These are phyloP conservation scores for Macrosiphum euphorbiae DNA, from an alignment of 2,888 invertebrate species.

Conservation along the genomic window DNA sequence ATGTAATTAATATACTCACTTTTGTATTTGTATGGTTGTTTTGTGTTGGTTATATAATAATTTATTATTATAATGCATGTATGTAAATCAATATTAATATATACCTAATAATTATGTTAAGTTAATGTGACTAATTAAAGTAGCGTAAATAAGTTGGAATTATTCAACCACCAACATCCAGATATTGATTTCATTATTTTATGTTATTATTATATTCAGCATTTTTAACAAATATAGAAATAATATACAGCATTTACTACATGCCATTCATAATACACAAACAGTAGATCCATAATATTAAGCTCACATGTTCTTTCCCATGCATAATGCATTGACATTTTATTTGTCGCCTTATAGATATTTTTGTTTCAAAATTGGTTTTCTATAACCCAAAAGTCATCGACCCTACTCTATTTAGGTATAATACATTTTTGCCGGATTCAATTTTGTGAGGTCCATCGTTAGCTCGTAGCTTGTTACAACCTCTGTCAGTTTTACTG, in stretches of 20 bases:
- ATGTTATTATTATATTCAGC: not conserved
- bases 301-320: not conserved
- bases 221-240: not conserved
- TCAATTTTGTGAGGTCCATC: not conserved
- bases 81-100: not conserved
- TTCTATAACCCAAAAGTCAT: not conserved
- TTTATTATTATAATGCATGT: not conserved
- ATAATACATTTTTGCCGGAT: not conserved
- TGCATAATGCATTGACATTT: not conserved
- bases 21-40: not conserved
- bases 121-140: not conserved
- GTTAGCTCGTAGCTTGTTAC: not conserved
- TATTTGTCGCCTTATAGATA: not conserved
- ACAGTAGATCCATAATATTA: not conserved
- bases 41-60: not conserved
- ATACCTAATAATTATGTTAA: not conserved
- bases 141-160: not conserved
- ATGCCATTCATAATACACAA: not conserved
- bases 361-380: conserved; percentile 27
- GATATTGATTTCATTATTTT: not conserved
- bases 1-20: not conserved
- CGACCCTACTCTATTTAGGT: too few species aligned
- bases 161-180: not conserved
- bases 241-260: not conserved
- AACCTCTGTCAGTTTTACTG: not conserved